A percentile compares a stretch with the other conserved stretches of the same genome.
phyloP scores from a whole-genome alignment of 2,888 invertebrate species.

The Dolichomitus sp. region DNA sequence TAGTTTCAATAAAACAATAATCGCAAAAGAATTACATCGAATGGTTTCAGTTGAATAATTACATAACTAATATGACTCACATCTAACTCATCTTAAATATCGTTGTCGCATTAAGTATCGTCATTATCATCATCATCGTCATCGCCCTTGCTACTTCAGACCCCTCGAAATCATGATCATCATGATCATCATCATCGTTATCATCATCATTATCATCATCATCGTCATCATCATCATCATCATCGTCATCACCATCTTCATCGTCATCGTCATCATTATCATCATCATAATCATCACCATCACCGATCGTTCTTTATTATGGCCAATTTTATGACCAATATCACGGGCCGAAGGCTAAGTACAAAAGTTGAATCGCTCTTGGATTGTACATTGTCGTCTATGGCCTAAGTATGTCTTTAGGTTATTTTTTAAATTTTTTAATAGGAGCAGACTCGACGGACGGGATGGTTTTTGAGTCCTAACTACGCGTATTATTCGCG shows the following conservation, averaged over 20 bases:
- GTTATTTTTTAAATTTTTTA: constrained; percentile 40
- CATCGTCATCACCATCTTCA: constrained; percentile 29
- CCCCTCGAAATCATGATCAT: constrained; percentile 38
- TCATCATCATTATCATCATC: constrained; percentile 52
- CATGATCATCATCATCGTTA: constrained; percentile 62
- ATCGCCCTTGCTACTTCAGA: constrained; percentile 47
- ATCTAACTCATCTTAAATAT: neutral
- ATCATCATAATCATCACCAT: constrained; percentile 48
- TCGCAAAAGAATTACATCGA: neutral
- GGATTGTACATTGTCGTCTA: constrained; percentile 64
- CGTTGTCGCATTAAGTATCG: constrained; percentile 43
- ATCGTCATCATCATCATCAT: constrained; percentile 4
- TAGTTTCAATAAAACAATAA: neutral
- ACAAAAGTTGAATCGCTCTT: constrained; percentile 75
- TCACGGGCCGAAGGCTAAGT: constrained; percentile 74
- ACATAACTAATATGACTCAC: constrained; percentile 2
- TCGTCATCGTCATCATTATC: constrained; percentile 20
- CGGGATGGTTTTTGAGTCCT: constrained; percentile 65
- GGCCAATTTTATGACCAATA: constrained; percentile 62
- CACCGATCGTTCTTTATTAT: constrained; percentile 30
- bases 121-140: constrained; percentile 65
- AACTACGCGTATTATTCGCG: constrained; percentile 43
- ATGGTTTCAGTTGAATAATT: neutral
- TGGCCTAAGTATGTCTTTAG: constrained; percentile 53
- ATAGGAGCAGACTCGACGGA: constrained; percentile 69